Evolutionary conservation across 2,888 invertebrate species (phyloP).

Genomic region (Helicoverpa assulta): DNA sequence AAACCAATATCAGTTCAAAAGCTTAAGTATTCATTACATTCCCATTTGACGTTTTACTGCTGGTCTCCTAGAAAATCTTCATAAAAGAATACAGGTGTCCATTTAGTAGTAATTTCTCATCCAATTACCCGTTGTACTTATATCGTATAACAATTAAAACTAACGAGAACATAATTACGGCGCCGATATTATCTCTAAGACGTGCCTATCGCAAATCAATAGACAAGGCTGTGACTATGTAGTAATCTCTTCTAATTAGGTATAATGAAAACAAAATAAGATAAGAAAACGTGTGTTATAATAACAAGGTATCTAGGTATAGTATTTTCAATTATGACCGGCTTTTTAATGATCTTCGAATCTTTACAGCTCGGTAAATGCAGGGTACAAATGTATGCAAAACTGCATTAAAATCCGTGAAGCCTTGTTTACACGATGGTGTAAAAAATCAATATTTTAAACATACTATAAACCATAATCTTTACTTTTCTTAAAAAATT

Average conservation of each 20-base stretch:
- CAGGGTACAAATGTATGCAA: no score
- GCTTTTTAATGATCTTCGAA: no score
- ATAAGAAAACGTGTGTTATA: conserved; percentile 32
- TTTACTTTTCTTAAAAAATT: no score
- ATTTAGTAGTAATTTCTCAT: not conserved
- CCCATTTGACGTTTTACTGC: no score
- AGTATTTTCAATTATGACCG: not conserved
- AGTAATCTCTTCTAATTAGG: conserved; percentile 42
- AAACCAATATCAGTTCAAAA: no score
- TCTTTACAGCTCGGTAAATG: no score
- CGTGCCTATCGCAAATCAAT: conserved; percentile 51
- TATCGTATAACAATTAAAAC: conserved; percentile 42
- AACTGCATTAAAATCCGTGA: no score
- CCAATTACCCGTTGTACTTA: not conserved
- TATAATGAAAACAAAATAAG: conserved; percentile 47
- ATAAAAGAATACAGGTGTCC: conserved; percentile 2
- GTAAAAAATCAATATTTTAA: not conserved
- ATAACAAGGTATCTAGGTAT: not conserved
- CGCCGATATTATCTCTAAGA: conserved; percentile 41
- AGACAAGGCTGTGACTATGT: conserved; percentile 35
- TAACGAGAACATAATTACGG: conserved; percentile 38
- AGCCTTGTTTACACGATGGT: no score
- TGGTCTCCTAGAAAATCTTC: not conserved
- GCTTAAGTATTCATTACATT: no score
- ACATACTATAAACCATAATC: not conserved